phyloP scores from a whole-genome alignment of 2,888 invertebrate genomes.

The Nowickia ferox region DNA sequence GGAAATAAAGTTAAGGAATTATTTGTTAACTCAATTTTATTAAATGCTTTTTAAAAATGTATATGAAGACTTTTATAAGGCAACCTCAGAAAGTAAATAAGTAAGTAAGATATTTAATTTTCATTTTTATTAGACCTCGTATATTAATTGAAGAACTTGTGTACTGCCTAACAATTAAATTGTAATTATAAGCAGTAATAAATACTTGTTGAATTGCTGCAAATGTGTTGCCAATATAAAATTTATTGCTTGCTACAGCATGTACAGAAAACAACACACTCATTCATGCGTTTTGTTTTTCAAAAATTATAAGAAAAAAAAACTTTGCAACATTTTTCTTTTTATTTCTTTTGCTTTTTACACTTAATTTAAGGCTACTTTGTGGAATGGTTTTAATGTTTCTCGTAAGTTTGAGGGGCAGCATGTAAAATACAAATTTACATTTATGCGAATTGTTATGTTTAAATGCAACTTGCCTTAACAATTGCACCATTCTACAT shows the following conservation, averaged over 20 bases:
- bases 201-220: conserved; percentile 49
- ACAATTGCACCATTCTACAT: conserved; percentile 46
- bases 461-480: conserved; percentile 47
- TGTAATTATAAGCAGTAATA: conserved; percentile 35
- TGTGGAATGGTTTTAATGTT: not conserved
- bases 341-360: not conserved
- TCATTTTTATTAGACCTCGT: not conserved
- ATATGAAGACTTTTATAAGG: too few species aligned
- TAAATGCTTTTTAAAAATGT: too few species aligned
- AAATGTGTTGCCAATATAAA: conserved; percentile 28
- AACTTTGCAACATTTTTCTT: not conserved
- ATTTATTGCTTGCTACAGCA: conserved; percentile 10
- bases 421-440: not conserved
- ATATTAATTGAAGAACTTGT: not conserved
- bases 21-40: too few species aligned
- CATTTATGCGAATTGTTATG: conserved; percentile 3
- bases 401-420: not conserved
- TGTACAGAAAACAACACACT: not conserved
- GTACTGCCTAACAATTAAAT: conserved; percentile 40
- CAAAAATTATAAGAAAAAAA: not conserved
- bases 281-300: not conserved
- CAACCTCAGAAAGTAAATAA: too few species aligned
- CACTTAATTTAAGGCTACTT: conserved; percentile 15
- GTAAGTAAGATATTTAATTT: too few species aligned
- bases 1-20: too few species aligned